These are phyloP conservation scores for Micrastur ruficollis DNA, from an alignment of 2,797 vertebrate species.

Conservation along the genomic window DNA sequence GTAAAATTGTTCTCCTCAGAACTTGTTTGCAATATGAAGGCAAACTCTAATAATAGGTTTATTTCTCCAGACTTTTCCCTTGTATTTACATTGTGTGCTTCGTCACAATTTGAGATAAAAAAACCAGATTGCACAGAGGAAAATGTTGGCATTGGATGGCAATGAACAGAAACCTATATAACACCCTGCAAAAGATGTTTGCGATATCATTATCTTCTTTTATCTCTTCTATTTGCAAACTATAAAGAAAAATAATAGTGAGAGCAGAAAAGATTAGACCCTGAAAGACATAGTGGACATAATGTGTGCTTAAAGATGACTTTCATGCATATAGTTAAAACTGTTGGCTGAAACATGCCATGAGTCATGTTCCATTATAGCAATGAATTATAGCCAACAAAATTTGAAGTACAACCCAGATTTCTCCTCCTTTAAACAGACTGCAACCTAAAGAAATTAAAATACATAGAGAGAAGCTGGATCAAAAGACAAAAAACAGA, in stretches of 20 bases:
- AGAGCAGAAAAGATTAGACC: background rate
- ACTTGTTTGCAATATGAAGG: background rate
- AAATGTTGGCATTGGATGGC: background rate
- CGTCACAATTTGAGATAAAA: background rate
- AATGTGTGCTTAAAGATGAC: background rate
- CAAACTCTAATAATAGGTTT: background rate
- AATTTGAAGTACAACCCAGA: background rate
- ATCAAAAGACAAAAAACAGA: background rate
- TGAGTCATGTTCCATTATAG: conserved; percentile 13
- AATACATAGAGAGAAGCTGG: background rate
- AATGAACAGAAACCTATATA: background rate
- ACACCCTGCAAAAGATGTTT: background rate
- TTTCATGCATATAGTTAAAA: background rate
- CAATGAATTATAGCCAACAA: background rate
- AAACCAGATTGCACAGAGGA: background rate
- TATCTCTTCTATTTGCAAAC: background rate
- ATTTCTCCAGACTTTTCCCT: background rate
- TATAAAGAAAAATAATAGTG: background rate
- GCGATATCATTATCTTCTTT: background rate
- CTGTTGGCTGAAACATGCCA: background rate
- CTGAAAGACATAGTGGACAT: background rate
- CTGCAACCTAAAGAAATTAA: background rate
- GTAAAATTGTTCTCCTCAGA: background rate
- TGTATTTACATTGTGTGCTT: background rate
- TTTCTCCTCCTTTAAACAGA: background rate